A percentile compares a stretch with the other conserved stretches of the same genome.
Evolutionary conservation across 2,888 invertebrate species (phyloP).

Genomic region (Lottia gigantea): DNA sequence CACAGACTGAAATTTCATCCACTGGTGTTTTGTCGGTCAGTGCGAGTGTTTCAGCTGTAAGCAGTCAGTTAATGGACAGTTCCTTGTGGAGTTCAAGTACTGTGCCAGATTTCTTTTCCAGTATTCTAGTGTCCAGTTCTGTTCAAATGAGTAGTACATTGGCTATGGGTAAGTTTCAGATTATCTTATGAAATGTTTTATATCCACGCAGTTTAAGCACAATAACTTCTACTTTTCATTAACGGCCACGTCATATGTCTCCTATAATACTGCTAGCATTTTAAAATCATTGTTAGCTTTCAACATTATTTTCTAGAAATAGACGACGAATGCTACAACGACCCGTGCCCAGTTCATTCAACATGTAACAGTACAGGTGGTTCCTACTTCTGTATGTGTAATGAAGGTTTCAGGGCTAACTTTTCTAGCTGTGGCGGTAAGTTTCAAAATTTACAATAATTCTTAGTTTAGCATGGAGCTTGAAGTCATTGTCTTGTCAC

Average conservation of each 20-base stretch:
- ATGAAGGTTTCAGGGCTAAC: constrained; percentile 25
- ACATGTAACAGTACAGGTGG: constrained; percentile 31
- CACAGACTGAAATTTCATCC: no score
- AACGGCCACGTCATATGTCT: no score
- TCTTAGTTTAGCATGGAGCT: no score
- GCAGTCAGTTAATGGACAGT: not conserved
- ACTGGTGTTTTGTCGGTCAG: no score
- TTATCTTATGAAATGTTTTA: no score
- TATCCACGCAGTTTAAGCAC: no score
- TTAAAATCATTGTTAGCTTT: no score
- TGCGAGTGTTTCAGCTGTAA: not conserved
- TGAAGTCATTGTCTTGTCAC: no score
- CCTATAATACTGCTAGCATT: no score
- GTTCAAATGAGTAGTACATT: not conserved
- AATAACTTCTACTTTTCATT: no score
- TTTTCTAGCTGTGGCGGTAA: constrained; percentile 18
- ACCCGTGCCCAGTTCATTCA: constrained; percentile 33
- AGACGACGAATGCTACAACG: constrained; percentile 36
- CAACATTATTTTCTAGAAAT: not conserved
- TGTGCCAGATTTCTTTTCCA: not conserved
- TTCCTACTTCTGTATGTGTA: constrained; percentile 33
- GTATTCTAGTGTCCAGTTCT: not conserved
- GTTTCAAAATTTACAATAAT: not conserved
- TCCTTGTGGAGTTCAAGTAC: not conserved
- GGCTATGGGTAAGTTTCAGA: not conserved